Evolutionary conservation across 2,888 invertebrate species (phyloP).

Genomic region (Tipula vernalis): DNA sequence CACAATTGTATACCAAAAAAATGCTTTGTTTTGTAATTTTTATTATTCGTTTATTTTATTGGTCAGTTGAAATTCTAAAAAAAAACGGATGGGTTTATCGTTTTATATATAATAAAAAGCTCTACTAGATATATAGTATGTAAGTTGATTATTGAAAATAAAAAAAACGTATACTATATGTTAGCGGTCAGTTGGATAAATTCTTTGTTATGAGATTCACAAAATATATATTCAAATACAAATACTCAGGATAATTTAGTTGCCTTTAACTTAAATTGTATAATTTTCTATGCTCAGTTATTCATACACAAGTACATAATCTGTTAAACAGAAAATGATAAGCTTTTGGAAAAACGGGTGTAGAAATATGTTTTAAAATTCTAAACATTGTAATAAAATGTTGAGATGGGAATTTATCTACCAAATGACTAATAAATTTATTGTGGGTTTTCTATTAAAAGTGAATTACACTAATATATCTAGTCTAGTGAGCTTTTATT

Average conservation of each 20-base stretch:
- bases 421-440: not conserved
- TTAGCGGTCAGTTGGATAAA: not conserved
- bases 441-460: not conserved
- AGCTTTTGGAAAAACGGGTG: not conserved
- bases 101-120: not conserved
- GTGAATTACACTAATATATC: no score
- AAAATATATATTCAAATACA: not conserved
- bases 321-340: not conserved
- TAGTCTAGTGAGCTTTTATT: no score
- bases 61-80: not conserved
- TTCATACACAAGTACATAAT: no score
- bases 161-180: not conserved
- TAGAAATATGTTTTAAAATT: not conserved
- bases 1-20: not conserved
- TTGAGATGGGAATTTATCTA: not conserved
- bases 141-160: not conserved
- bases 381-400: not conserved
- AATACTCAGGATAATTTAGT: not conserved
- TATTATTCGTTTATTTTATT: not conserved
- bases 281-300: not conserved
- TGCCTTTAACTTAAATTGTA: not conserved
- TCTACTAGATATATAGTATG: not conserved
- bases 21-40: not conserved
- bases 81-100: not conserved
- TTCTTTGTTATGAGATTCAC: not conserved